Evolutionary conservation across 2,888 invertebrate genomes (phyloP).

Genomic region (Ormyrus pomaceus): DNA sequence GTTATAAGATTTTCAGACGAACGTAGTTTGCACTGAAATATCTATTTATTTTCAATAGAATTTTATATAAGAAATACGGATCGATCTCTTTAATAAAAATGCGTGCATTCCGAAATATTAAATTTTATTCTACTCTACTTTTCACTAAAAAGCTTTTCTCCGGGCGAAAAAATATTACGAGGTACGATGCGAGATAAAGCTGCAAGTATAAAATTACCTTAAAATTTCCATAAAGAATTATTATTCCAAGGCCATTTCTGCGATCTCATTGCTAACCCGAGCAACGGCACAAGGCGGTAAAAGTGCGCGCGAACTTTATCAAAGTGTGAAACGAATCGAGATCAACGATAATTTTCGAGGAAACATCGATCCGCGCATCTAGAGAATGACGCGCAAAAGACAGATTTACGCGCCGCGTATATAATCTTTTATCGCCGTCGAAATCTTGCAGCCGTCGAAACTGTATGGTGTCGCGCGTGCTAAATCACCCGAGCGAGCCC

Average conservation of each 20-base stretch:
- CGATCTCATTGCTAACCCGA: conserved; percentile 5
- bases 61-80: too few relatives aligned
- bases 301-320: too few relatives aligned
- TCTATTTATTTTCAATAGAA: too few relatives aligned
- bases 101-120: too few relatives aligned
- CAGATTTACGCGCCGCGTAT: conserved; percentile 16
- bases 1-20: too few relatives aligned
- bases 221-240: conserved; percentile 1
- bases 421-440: conserved; percentile 29
- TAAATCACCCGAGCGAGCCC: conserved; percentile 20
- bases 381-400: background rate
- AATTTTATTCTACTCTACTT: too few relatives aligned
- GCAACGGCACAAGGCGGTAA: too few relatives aligned
- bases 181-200: background rate
- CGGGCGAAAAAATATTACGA: too few relatives aligned
- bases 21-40: too few relatives aligned
- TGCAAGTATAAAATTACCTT: conserved; percentile 6
- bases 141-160: too few relatives aligned
- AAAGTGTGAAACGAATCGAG: background rate
- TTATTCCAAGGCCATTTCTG: conserved; percentile 10
- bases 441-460: background rate
- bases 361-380: background rate
- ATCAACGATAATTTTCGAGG: background rate
- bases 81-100: too few relatives aligned
- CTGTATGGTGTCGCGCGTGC: background rate